Conservation (phyloP, 2,888 invertebrate genomes). For the Ochropacha duplaris region DNA sequence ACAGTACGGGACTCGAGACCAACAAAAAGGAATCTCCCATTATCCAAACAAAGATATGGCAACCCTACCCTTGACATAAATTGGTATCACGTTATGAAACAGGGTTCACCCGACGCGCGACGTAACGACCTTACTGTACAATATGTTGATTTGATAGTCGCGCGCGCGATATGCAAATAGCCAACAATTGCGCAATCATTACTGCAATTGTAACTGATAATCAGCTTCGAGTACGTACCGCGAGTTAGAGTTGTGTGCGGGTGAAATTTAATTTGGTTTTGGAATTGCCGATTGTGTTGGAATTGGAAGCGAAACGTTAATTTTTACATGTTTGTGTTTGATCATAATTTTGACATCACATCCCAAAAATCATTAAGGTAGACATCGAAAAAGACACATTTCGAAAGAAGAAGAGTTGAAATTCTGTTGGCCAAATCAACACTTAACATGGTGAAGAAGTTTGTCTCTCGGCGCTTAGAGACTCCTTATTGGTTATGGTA, state of each 20-base stretch:
- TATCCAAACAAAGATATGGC: neutral
- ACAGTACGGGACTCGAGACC: too few species aligned
- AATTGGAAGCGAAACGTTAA: neutral
- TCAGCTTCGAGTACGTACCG: neutral
- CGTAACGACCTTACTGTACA: neutral
- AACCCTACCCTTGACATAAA: neutral
- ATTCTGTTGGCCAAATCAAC: too few species aligned
- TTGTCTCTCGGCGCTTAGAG: too few species aligned
- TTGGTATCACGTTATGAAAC: neutral
- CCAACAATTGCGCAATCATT: neutral
- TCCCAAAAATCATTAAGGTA: too few species aligned
- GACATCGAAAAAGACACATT: too few species aligned
- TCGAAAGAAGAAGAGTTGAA: too few species aligned
- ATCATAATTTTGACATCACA: too few species aligned
- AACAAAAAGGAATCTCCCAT: too few species aligned
- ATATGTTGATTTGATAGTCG: constrained; percentile 1
- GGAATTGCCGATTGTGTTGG: neutral
- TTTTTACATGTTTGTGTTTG: too few species aligned
- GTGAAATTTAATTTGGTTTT: neutral
- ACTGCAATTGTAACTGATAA: neutral
- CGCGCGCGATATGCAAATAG: neutral
- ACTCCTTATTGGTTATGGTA: too few species aligned
- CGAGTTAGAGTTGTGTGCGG: neutral
- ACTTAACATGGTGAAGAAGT: too few species aligned
- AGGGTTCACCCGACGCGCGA: neutral